Conservation (phyloP, 1,140 invertebrate genomes). For the Meloidogyne chitwoodi region DNA sequence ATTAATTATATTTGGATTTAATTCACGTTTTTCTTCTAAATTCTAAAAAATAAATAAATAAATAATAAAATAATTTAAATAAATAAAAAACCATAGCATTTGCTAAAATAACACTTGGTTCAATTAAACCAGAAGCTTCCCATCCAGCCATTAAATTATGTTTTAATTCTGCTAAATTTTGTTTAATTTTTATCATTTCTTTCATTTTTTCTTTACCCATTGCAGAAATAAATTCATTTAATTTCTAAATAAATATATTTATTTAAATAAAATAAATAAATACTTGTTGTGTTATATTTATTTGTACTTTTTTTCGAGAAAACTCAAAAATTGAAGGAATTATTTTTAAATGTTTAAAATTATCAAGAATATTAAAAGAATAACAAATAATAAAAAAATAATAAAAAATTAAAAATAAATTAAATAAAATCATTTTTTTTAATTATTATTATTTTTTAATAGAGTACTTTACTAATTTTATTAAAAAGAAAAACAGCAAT, state of each 20-base stretch:
- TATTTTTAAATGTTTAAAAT: neutral
- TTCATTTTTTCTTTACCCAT: conserved; percentile 10
- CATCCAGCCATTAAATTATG: conserved; percentile 9
- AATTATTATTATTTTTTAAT: neutral
- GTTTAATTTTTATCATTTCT: conserved; percentile 8
- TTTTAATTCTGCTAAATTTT: conserved; percentile 2
- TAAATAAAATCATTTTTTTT: neutral
- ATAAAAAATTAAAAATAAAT: neutral
- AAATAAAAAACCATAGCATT: conserved; percentile 1
- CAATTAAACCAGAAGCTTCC: neutral
- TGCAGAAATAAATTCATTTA: conserved; percentile 2
- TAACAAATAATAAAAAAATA: neutral
- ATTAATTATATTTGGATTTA: neutral
- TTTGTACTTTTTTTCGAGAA: neutral
- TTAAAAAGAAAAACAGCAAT: too few species aligned
- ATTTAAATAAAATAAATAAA: neutral
- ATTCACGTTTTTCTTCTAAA: neutral
- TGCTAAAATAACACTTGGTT: conserved; percentile 8
- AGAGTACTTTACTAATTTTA: too few species aligned
- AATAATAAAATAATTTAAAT: neutral
- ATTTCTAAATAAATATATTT: neutral
- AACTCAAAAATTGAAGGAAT: neutral
- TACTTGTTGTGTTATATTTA: neutral
- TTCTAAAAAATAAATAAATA: neutral
- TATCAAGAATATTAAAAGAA: neutral